Evolutionary conservation across 2,113 vertebrate species (phyloP), one percentile per base, ranked within the genome.

Genomic region (Scalopus aquaticus): DNA sequence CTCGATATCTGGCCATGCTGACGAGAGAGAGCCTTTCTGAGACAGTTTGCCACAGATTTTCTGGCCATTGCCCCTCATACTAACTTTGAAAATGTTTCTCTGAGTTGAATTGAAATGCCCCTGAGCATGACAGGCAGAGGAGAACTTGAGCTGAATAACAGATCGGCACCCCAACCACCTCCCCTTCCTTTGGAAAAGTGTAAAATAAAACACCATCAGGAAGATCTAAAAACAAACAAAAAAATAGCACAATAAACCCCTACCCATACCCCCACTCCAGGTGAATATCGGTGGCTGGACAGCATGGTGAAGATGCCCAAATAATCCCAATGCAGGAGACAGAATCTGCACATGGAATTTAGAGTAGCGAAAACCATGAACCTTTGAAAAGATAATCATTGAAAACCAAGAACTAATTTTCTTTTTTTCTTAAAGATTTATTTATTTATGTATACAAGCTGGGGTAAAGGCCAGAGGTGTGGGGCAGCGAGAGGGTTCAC

Each of bases 191-290:
- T 32, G 30, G 44, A 54, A 87, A 93, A 90, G 70, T 72, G 35
- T 30, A 58, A 91, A 78, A 74, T 84, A 67, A 79, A 96, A 88
- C 39, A 88, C n/a, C 32, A 90, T 85, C 37, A 81, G 77, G 72
- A 44, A 78, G 54, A 93, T 92, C 80, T 95, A 97, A 95, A 96
- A 67, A 94, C 90, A 96, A 7, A 12, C 46, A 49, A 8, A 88
- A 94, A 92, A 87, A 90, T 78, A n/a, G 37, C 49, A 92, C 39
- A 80, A 17, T 88, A 96, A 95, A 74, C 49, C 15, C 0, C 30
- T 37, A 37, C 24, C 3, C 1, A 44, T 22, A 11, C 39, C 28
- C 49, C 86, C 91, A 6, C n/a, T 74, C 39, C 77, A 92, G 49
- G 42, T 84, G 32, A 94, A 13, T 64, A 51, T 37, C 37, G 51